Conservation (phyloP, 2,113 vertebrate genomes). For the Ia io region DNA sequence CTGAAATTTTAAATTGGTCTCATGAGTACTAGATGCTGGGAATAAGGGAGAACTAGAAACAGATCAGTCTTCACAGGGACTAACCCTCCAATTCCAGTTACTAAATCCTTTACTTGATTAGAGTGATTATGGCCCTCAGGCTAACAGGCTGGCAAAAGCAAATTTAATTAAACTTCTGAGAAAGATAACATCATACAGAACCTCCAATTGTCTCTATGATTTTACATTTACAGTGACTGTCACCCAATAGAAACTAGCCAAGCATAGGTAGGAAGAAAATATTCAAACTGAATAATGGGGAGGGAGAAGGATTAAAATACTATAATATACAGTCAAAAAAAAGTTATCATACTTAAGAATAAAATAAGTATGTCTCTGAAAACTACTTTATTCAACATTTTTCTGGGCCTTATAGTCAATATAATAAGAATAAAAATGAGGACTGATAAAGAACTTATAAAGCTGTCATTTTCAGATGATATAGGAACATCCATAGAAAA, state of each 20-base stretch:
- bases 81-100: conserved; percentile 3
- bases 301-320: not conserved
- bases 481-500: not conserved
- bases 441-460: not conserved
- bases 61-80: not conserved
- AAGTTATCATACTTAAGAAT: not conserved
- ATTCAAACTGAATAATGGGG: not conserved
- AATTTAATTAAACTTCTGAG: conserved; percentile 41
- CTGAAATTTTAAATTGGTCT: not conserved
- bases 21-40: not conserved
- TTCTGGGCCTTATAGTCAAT: not conserved
- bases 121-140: not conserved
- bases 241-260: not conserved
- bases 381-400: not conserved
- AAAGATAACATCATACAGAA: not conserved
- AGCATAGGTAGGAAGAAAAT: not conserved
- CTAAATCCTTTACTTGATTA: conserved; percentile 32
- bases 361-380: not conserved
- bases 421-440: not conserved
- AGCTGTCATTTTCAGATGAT: not conserved
- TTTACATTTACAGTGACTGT: not conserved
- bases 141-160: not conserved
- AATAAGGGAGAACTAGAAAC: not conserved
- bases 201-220: not conserved
- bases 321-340: not conserved